phyloP scores from a whole-genome alignment of 2,113 vertebrate genomes.

The Phasianus colchicus region DNA sequence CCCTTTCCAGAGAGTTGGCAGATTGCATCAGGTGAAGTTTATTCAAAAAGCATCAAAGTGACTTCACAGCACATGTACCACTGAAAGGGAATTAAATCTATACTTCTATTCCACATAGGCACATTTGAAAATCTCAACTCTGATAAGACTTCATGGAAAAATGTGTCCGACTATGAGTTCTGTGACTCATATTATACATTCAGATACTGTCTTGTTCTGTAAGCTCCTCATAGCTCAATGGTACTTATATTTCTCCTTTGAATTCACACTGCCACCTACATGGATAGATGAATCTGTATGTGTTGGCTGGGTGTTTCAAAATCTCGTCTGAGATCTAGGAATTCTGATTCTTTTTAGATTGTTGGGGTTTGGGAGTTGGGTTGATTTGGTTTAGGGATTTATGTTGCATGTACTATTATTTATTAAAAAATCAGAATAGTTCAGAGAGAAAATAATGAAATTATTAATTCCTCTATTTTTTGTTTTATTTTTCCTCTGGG shows the following conservation, averaged over 20 bases:
- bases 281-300: not conserved
- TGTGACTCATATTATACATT: not conserved
- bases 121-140: not conserved
- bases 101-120: not conserved
- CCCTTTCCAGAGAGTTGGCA: not conserved
- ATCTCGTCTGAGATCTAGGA: not conserved
- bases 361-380: not conserved
- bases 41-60: not conserved
- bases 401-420: not conserved
- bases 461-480: not conserved
- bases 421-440: not conserved
- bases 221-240: not conserved
- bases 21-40: not conserved
- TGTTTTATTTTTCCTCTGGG: not conserved
- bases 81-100: not conserved
- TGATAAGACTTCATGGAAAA: not conserved
- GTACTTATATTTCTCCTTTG: not conserved
- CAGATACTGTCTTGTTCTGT: not conserved
- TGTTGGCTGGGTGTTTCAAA: not conserved
- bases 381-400: not conserved
- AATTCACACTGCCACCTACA: not conserved
- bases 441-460: not conserved
- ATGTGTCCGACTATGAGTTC: not conserved
- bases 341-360: not conserved
- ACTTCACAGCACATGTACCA: not conserved